Conservation (phyloP, 2,797 vertebrate species). For the Ceryle rudis region DNA sequence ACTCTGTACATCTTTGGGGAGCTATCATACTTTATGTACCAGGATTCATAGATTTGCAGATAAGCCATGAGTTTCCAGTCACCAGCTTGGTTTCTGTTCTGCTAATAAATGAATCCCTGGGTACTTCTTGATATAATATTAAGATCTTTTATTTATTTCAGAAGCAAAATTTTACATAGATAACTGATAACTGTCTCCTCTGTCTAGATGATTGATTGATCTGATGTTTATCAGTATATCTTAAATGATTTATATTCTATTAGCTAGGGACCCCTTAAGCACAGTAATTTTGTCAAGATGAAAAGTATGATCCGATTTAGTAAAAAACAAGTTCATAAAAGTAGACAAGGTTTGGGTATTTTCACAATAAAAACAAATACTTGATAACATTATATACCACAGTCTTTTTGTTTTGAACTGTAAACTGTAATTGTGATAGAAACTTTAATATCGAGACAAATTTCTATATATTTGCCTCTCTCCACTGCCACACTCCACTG, state of each 20-base stretch:
- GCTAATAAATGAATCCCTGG: not conserved
- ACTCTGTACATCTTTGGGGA: not conserved
- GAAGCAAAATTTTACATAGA: not conserved
- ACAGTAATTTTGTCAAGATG: not conserved
- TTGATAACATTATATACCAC: not conserved
- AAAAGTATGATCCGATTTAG: not conserved
- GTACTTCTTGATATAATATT: not conserved
- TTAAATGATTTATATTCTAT: not conserved
- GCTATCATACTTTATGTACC: not conserved
- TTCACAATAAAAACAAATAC: not conserved
- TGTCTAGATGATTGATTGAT: not conserved
- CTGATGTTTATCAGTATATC: not conserved
- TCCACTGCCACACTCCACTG: not conserved
- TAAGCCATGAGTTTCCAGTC: not conserved
- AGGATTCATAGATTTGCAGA: not conserved
- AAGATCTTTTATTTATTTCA: not conserved
- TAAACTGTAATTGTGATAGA: not conserved
- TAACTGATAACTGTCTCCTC: not conserved
- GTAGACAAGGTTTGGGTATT: not conserved
- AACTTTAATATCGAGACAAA: not conserved
- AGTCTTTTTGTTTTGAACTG: not conserved
- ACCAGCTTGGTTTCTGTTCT: not conserved
- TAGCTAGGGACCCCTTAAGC: not conserved
- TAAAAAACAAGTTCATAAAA: not conserved
- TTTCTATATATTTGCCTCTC: not conserved